Conservation (phyloP, 2,888 invertebrate genomes). For the Trichogramma evanescens region DNA sequence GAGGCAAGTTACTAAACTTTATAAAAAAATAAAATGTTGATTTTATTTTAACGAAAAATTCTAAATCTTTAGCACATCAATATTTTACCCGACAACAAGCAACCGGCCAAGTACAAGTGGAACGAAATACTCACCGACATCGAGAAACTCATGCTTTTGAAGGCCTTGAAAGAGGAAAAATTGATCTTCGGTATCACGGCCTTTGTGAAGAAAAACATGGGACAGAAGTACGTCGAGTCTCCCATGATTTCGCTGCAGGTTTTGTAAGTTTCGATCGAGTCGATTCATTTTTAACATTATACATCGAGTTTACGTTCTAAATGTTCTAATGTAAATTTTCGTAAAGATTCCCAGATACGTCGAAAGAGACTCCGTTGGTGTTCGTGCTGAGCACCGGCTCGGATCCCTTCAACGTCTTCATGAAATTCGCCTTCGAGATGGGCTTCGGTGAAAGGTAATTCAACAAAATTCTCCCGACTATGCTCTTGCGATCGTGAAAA, state of each 20-base stretch:
- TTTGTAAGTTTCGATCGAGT: conserved; percentile 48
- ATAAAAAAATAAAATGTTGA: not conserved
- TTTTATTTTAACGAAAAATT: not conserved
- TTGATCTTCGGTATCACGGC: conserved; percentile 74
- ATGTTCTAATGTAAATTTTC: too few species aligned
- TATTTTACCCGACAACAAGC: conserved; percentile 46
- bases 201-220: conserved; percentile 71
- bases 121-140: conserved; percentile 59
- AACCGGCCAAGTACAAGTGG: conserved; percentile 53
- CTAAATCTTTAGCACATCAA: conserved; percentile 51
- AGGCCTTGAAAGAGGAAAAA: conserved; percentile 71
- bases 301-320: not conserved
- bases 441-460: conserved; percentile 53
- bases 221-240: conserved; percentile 74
- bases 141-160: conserved; percentile 75
- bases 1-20: conserved; percentile 46
- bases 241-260: conserved; percentile 65
- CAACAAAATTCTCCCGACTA: not conserved
- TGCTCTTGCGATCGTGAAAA: too few species aligned
- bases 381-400: conserved; percentile 85
- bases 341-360: conserved; percentile 60
- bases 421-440: conserved; percentile 72
- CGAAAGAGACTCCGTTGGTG: conserved; percentile 68
- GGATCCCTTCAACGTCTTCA: conserved; percentile 78
- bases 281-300: not conserved